Evolutionary conservation across 2,888 invertebrate species (phyloP), one percentile per base, ranked within the genome.

Genomic region (Helicoverpa assulta): DNA sequence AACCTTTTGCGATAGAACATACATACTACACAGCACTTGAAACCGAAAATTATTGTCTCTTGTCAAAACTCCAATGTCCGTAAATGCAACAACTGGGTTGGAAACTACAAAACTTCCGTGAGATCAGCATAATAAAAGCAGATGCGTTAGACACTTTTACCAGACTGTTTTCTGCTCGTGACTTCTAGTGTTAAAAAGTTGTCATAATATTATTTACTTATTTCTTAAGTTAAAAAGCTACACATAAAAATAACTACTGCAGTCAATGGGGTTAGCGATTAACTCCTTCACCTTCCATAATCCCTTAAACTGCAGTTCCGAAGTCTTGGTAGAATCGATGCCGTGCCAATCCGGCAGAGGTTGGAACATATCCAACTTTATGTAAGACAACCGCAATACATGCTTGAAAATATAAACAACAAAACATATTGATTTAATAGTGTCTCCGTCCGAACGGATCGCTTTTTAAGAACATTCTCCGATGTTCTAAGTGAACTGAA

Each of bases 321-420:
- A 69, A 50, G 16, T 55, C 58, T 65, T 80, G 26, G 58, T 62
- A 62, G 55, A 64, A 69, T 75, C 54, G 52, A 76, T 65, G 67
- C 43, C 56, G 33, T 65, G 57, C 80, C 70, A 70, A 62, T 62
- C 50, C 53, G 21, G 56, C 51, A 51, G 51, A 63, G 10, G 58
- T 77, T 70, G 62, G 80, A 80, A 77, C 80, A 63, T 55, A 60
- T 76, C 65, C 76, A 77, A 70, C 70, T 62, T 60, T 76, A 56
- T 70, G 76, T 80, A 76, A 70, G 61, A 65, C 62, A 69, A 57
- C 70, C 55, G 21, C 65, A 59, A 37, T 62, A 75, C 59, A 77
- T 51, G 51, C 53, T 56, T 43, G 37, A 79, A 75, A 70, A 76
- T 74, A 61, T 58, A 64, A 66, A 19, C 50, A 76, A 62, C 69